phyloP scores from a whole-genome alignment of 2,888 invertebrate species.

The Acleris emargana region DNA sequence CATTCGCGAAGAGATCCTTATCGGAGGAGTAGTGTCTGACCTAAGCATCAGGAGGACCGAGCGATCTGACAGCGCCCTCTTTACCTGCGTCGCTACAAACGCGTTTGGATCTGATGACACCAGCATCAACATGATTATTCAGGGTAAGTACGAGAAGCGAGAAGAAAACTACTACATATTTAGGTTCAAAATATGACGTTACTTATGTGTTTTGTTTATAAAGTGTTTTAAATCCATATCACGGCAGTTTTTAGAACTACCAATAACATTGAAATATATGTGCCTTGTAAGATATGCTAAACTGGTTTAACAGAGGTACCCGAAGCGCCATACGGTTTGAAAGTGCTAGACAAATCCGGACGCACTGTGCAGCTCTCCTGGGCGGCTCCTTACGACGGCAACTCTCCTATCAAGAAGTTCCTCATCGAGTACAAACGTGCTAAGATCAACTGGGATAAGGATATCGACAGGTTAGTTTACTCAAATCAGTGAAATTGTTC shows the following conservation, averaged over 20 bases:
- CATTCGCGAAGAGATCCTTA: constrained; percentile 93
- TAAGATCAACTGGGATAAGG: constrained; percentile 87
- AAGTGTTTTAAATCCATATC: no score
- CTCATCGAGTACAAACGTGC: constrained; percentile 96
- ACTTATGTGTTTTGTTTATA: no score
- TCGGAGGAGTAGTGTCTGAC: constrained; percentile 94
- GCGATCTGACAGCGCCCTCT: constrained; percentile 93
- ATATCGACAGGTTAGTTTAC: constrained; percentile 87
- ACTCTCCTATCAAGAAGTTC: constrained; percentile 94
- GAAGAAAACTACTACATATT: no score
- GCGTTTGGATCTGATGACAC: constrained; percentile 97
- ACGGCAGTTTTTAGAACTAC: no score
- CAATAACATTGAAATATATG: background rate
- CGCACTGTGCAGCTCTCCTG: constrained; percentile 95
- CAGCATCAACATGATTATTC: constrained; percentile 97
- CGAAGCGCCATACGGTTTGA: constrained; percentile 94
- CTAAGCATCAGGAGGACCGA: constrained; percentile 95
- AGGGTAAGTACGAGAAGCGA: constrained; percentile 83
- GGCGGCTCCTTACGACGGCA: constrained; percentile 96
- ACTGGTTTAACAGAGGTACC: constrained; percentile 87
- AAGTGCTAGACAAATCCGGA: constrained; percentile 96
- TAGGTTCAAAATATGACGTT: no score
- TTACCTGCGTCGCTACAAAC: constrained; percentile 96
- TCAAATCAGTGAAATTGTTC: background rate
- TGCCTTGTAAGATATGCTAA: background rate